Conservation (phyloP, 1,140 invertebrate species). For the Ooceraea biroi region DNA sequence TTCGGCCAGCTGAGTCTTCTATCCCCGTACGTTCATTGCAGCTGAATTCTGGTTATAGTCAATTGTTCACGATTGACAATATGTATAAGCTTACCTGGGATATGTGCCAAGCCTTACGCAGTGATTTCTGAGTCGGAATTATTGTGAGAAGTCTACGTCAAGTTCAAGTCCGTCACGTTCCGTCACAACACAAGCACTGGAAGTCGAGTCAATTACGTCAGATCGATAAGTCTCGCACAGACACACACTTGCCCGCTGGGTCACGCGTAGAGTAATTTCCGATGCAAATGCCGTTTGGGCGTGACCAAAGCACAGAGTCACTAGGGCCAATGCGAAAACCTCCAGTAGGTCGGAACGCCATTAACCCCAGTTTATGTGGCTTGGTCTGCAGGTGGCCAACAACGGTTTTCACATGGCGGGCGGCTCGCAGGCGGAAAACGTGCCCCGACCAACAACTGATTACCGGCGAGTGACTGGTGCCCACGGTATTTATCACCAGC, state of each 20-base stretch:
- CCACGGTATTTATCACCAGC: slow-evolving; percentile 87
- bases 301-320: slow-evolving; percentile 86
- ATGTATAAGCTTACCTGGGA: slow-evolving; percentile 77
- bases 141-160: slow-evolving; percentile 80
- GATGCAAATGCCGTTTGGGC: slow-evolving; percentile 82
- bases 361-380: slow-evolving; percentile 87
- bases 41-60: slow-evolving; percentile 80
- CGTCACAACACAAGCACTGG: slow-evolving; percentile 83
- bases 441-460: slow-evolving; percentile 85
- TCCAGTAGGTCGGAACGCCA: slow-evolving; percentile 84
- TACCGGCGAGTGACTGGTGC: slow-evolving; percentile 86
- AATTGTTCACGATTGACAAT: slow-evolving; percentile 78
- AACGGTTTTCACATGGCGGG: slow-evolving; percentile 83
- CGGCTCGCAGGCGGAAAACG: slow-evolving; percentile 83
- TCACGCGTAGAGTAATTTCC: slow-evolving; percentile 85
- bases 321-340: slow-evolving; percentile 83
- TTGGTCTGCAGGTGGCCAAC: slow-evolving; percentile 87
- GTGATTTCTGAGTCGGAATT: slow-evolving; percentile 76
- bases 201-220: slow-evolving; percentile 83
- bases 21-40: slow-evolving; percentile 78
- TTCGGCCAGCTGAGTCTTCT: slow-evolving; percentile 78
- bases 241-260: slow-evolving; percentile 85
- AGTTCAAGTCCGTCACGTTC: slow-evolving; percentile 81
- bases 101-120: slow-evolving; percentile 73
- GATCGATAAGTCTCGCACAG: slow-evolving; percentile 83